phyloP scores from a whole-genome alignment of 2,113 vertebrate genomes.

The Asarcornis scutulata region DNA sequence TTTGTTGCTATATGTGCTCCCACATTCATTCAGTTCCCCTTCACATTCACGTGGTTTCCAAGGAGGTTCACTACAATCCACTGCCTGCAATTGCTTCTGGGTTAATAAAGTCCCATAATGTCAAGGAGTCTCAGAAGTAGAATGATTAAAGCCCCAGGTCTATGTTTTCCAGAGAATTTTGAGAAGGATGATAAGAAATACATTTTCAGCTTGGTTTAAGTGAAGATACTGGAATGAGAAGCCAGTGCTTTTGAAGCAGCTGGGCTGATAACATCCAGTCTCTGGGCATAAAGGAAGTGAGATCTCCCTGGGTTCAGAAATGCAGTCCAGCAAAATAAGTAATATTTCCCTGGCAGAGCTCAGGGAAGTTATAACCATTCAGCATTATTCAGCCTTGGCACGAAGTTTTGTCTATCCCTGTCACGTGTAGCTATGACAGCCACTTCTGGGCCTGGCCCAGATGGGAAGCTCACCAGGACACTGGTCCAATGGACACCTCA shows the following conservation, averaged over 20 bases:
- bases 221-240: background rate
- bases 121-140: background rate
- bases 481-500: rapidly evolving
- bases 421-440: rapidly evolving
- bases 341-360: background rate
- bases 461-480: rapidly evolving
- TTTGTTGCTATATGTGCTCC: background rate
- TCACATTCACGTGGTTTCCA: background rate
- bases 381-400: background rate
- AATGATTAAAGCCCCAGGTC: background rate
- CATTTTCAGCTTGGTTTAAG: background rate
- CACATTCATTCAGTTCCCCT: background rate
- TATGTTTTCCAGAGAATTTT: background rate
- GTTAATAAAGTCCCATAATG: background rate
- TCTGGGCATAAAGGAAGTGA: background rate
- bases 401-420: background rate
- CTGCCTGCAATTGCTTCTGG: background rate
- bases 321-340: background rate
- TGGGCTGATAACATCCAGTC: background rate
- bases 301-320: background rate
- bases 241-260: background rate
- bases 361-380: background rate
- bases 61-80: background rate
- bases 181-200: background rate
- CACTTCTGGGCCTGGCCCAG: no score